phyloP scores from a whole-genome alignment of 2,888 invertebrate species.

The Allygus modestus region DNA sequence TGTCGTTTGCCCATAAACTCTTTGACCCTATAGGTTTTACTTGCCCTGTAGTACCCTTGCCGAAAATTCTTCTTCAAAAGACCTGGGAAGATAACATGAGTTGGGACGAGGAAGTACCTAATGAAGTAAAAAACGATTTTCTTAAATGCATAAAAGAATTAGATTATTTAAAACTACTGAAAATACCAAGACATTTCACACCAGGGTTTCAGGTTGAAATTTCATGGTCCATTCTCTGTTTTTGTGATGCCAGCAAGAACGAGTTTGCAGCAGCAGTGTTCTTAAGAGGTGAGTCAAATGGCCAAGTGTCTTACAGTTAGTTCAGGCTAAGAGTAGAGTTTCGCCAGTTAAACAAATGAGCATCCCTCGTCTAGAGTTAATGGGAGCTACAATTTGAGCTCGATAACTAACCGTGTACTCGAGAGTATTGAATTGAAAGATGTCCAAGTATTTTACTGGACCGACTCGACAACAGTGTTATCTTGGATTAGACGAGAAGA shows the following conservation, averaged over 20 bases:
- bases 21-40: constrained; percentile 69
- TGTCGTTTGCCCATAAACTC: constrained; percentile 66
- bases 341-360: constrained; percentile 69
- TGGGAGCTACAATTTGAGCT: constrained; percentile 70
- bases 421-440: constrained; percentile 62
- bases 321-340: constrained; percentile 70
- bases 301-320: constrained; percentile 66
- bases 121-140: constrained; percentile 57
- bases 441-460: constrained; percentile 69
- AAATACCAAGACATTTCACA: constrained; percentile 68
- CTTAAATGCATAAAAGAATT: constrained; percentile 66
- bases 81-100: constrained; percentile 59
- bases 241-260: constrained; percentile 70
- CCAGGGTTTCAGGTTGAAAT: constrained; percentile 56
- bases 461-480: constrained; percentile 70
- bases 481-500: constrained; percentile 70
- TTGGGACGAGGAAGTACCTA: constrained; percentile 62
- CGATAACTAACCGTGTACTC: constrained; percentile 66
- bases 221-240: constrained; percentile 69
- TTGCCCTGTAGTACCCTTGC: constrained; percentile 64
- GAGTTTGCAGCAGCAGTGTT: constrained; percentile 71
- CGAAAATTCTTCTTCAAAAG: constrained; percentile 68
- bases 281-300: constrained; percentile 66
- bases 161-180: constrained; percentile 64
- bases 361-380: constrained; percentile 71